Percentiles rank a stretch among this genome's conserved stretches.
Conservation (phyloP, 2,113 vertebrate species). For the Hiodon alosoides region DNA sequence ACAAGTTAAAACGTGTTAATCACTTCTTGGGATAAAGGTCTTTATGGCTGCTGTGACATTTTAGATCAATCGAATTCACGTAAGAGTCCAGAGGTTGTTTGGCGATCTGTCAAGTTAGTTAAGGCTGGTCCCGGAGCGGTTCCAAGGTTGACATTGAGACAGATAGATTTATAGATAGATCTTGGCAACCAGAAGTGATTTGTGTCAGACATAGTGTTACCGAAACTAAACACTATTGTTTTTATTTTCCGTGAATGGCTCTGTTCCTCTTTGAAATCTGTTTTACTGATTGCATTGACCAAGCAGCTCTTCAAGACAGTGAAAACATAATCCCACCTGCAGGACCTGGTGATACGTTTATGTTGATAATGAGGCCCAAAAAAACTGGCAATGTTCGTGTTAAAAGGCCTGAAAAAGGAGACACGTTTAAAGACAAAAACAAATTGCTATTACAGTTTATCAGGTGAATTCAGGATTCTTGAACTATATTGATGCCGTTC, state of each 20-base stretch:
- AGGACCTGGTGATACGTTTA: too few species aligned
- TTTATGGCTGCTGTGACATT: slow-evolving; percentile 2
- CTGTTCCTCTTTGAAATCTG: background rate
- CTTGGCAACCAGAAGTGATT: background rate
- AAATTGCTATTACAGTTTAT: too few species aligned
- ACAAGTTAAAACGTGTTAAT: background rate
- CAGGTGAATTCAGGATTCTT: too few species aligned
- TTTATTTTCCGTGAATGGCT: background rate
- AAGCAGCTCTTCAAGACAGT: background rate
- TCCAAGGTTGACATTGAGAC: background rate
- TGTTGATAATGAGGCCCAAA: too few species aligned
- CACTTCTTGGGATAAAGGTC: background rate
- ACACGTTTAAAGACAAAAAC: too few species aligned
- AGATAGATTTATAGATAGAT: background rate
- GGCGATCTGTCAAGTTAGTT: background rate
- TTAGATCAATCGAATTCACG: slow-evolving; percentile 9
- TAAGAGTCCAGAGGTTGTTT: background rate
- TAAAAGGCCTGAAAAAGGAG: too few species aligned
- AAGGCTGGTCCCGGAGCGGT: background rate
- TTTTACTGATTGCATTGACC: background rate
- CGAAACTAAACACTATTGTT: background rate
- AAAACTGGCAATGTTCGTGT: too few species aligned
- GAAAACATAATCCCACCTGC: background rate
- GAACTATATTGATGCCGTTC: too few species aligned
- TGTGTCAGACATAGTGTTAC: background rate